Evolutionary conservation across 2,797 vertebrate genomes (phyloP).

Genomic region (Gobio occitaniae): DNA sequence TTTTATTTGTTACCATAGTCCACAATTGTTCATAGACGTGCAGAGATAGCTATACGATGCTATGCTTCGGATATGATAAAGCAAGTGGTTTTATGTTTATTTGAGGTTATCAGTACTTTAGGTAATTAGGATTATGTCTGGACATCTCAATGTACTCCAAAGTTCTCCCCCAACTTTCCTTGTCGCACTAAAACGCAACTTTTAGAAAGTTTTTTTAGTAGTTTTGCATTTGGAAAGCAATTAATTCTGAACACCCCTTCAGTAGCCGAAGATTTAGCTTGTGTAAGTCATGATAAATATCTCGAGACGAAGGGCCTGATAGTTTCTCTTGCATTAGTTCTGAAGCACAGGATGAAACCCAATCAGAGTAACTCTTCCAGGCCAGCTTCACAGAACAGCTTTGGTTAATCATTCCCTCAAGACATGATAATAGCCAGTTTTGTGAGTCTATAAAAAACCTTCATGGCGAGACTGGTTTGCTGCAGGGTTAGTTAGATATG

Average conservation of each 20-base stretch:
- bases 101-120: not conserved
- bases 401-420: conserved; percentile 28
- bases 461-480: not conserved
- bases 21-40: not conserved
- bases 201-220: not conserved
- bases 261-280: not conserved
- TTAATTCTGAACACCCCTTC: not conserved
- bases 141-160: too few species aligned
- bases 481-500: not conserved
- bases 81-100: not conserved
- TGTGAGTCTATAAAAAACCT: conserved; percentile 33
- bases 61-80: not conserved
- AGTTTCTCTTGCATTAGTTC: not conserved
- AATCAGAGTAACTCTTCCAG: not conserved
- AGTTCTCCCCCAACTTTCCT: not conserved
- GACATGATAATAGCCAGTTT: conserved; percentile 14
- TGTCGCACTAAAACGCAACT: not conserved
- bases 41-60: not conserved
- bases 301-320: too few species aligned
- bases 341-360: not conserved
- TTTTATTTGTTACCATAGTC: not conserved
- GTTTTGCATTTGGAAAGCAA: not conserved
- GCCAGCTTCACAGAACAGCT: not conserved
- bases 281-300: not conserved
- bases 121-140: not conserved